A percentile compares a stretch with the other conserved stretches of the same genome.
Conservation (phyloP, 2,113 vertebrate genomes). For the Hassar affinis region DNA sequence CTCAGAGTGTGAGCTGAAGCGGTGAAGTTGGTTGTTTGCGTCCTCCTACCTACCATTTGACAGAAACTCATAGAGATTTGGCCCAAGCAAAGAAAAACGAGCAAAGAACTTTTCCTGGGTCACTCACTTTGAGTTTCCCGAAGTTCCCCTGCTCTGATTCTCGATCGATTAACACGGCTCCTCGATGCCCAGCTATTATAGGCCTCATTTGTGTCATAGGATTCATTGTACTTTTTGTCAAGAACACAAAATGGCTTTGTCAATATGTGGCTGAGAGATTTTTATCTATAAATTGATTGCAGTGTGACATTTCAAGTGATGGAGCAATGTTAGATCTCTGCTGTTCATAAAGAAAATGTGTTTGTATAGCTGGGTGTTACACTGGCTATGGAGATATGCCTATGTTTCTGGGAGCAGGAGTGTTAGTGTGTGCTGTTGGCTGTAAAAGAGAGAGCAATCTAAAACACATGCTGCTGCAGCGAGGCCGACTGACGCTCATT, state of each 20-base stretch:
- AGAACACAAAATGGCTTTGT: slow-evolving; percentile 19
- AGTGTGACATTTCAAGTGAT: neutral
- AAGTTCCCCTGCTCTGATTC: neutral
- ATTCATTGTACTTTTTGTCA: neutral
- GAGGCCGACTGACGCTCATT: slow-evolving; percentile 59
- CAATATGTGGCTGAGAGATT: neutral
- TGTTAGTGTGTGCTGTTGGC: neutral
- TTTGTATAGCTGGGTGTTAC: neutral
- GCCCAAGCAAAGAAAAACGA: neutral
- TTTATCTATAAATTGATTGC: slow-evolving; percentile 25
- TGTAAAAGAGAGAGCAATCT: neutral
- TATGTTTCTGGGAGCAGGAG: neutral
- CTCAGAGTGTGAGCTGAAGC: neutral
- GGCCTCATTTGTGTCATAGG: neutral
- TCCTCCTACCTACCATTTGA: neutral
- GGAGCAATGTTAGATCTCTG: neutral
- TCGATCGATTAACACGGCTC: neutral
- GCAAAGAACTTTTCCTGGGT: neutral
- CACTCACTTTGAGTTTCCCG: neutral
- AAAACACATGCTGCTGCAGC: slow-evolving; percentile 28
- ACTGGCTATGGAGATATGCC: neutral
- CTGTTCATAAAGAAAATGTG: neutral
- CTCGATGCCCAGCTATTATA: neutral
- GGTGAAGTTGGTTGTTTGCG: neutral
- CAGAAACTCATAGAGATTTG: slow-evolving; percentile 8